A percentile compares a stretch with the other conserved stretches of the same genome.
phyloP scores from a whole-genome alignment of 2,888 invertebrate genomes.

The Schizotus pectinicornis region DNA sequence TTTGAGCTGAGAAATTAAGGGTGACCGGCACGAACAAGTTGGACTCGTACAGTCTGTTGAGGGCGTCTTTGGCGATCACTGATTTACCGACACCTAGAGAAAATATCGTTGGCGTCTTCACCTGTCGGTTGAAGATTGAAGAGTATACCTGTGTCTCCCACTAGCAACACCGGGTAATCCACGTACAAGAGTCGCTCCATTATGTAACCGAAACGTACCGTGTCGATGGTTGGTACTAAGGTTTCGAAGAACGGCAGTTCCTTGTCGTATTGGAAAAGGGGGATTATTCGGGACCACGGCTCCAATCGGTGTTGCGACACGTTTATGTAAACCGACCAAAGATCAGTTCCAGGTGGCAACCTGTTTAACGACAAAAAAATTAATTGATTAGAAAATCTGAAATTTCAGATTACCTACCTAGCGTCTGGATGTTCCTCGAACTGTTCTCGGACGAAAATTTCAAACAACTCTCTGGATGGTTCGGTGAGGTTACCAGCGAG shows the following conservation, averaged over 20 bases:
- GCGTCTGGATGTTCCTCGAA: constrained; percentile 75
- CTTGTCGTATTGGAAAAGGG: constrained; percentile 73
- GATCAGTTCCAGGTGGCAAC: constrained; percentile 70
- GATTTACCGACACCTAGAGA: constrained; percentile 85
- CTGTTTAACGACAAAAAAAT: constrained; percentile 56
- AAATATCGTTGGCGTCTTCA: neutral
- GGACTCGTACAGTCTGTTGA: constrained; percentile 68
- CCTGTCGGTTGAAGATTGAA: neutral
- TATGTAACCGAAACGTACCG: constrained; percentile 83
- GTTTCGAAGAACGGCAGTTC: constrained; percentile 85
- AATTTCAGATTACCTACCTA: constrained; percentile 61
- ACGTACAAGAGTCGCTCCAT: constrained; percentile 76
- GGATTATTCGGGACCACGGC: constrained; percentile 80
- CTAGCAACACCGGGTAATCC: constrained; percentile 81
- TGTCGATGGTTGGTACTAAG: constrained; percentile 89
- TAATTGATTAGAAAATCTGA: no score
- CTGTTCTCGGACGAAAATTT: constrained; percentile 70
- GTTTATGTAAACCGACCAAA: constrained; percentile 82
- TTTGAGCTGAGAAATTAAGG: constrained; percentile 91
- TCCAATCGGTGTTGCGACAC: constrained; percentile 73
- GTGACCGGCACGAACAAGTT: constrained; percentile 75
- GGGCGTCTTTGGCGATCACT: constrained; percentile 77
- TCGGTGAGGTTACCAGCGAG: constrained; percentile 86
- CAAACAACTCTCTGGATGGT: constrained; percentile 70
- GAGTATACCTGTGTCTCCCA: constrained; percentile 81